Conservation (phyloP, 2,888 invertebrate species). For the Megamerina dolium region DNA sequence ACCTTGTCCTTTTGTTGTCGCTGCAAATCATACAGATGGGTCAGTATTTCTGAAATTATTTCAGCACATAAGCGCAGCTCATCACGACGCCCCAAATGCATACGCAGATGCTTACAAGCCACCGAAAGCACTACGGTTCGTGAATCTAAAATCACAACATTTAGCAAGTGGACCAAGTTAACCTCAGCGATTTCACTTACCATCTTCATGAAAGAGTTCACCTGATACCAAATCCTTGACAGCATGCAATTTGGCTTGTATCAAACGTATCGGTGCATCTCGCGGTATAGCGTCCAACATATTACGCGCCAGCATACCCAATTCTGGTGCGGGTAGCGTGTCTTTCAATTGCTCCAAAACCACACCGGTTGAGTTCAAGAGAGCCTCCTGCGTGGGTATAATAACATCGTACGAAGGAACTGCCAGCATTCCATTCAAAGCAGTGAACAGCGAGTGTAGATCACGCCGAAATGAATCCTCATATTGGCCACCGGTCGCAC, state of each 20-base stretch:
- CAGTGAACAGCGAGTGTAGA: slow-evolving; percentile 71
- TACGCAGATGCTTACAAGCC: slow-evolving; percentile 77
- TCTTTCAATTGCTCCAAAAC: slow-evolving; percentile 76
- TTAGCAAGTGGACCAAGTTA: no score
- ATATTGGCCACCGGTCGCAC: slow-evolving; percentile 82
- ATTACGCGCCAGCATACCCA: slow-evolving; percentile 70
- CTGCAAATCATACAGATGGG: slow-evolving; percentile 51
- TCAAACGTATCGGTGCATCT: slow-evolving; percentile 58
- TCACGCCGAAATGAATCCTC: slow-evolving; percentile 82
- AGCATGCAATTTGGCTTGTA: slow-evolving; percentile 75
- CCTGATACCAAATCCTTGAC: slow-evolving; percentile 75
- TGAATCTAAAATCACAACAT: slow-evolving; percentile 58
- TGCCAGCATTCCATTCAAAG: slow-evolving; percentile 70
- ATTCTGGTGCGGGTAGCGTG: slow-evolving; percentile 68
- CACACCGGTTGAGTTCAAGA: slow-evolving; percentile 75
- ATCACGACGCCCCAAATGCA: slow-evolving; percentile 74
- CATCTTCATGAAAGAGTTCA: slow-evolving; percentile 66
- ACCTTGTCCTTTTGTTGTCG: slow-evolving; percentile 53
- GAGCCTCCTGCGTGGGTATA: slow-evolving; percentile 72
- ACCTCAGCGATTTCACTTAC: no score
- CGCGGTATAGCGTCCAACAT: slow-evolving; percentile 67
- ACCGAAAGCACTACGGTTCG: slow-evolving; percentile 75
- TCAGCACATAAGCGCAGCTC: slow-evolving; percentile 79
- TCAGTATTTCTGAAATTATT: slow-evolving; percentile 79
- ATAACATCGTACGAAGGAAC: slow-evolving; percentile 68